Base-by-base conservation (phyloP, 2,113 vertebrate genomes). In the Turdus rufiventris region DNA sequence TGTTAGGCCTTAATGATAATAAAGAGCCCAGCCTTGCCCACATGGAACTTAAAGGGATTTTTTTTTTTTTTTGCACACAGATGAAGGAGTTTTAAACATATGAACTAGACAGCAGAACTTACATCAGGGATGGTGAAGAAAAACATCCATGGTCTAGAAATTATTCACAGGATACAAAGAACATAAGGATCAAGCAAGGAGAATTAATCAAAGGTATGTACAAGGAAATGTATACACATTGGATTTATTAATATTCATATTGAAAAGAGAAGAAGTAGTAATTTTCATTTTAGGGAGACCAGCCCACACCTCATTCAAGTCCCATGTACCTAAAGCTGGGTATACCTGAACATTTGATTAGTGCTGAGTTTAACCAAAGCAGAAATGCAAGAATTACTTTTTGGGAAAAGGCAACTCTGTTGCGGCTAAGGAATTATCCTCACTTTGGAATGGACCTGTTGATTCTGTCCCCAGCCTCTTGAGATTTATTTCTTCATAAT, bases 101-200 rank as follows among this genome's bases (percentile, higher is more conserved):
- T 28, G 26, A 62, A 47, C 36, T 56, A 8, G 6, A 36, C 8
- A 72, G 51, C 20, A 70, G 62, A 85, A 14, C 12, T 85, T 63
- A n/a, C 24, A n/a, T 9, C 72, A 72, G n/a, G 0, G 1, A 47
- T 36, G 12, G 38, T 1, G 0, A 23, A 28, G 18, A 43, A 74
- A 40, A 78, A 25, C 15, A 48, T 26, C 50, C 4, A 5, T 9
- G 6, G 21, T 15, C n/a, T 60, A 45, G 45, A 43, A 43, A 79
- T 40, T 48, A 56, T 38, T 60, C 36, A 60, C 23, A 75, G 51
- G 51, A 48, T 60, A 71, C 9, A 56, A 63, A 74, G 12, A 89
- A 47, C 18, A 16, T 56, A 36, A 72, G 24, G 43, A 56, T 78
- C 13, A 48, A 61, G 36, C 9, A 79, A 75, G 26, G 9, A 81